A percentile compares a stretch with the other conserved stretches of the same genome.
phyloP scores from a whole-genome alignment of 2,797 vertebrate species.

The Microhierax caerulescens region DNA sequence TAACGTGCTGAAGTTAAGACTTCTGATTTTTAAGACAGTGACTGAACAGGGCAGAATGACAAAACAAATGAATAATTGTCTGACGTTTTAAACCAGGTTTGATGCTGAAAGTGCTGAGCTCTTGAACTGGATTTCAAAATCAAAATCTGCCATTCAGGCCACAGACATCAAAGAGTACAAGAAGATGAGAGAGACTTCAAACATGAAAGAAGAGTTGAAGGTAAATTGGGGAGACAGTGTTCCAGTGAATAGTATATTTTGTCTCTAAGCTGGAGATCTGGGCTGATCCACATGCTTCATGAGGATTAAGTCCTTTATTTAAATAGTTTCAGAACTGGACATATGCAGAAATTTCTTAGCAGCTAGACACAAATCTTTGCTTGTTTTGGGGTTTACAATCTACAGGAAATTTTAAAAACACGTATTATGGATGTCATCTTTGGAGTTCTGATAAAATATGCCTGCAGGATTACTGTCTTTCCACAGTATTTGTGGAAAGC shows the following conservation, averaged over 20 bases:
- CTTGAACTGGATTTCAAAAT: constrained; percentile 83
- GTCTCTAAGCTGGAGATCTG: constrained; percentile 25
- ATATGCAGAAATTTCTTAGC: not conserved
- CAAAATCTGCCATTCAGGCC: constrained; percentile 78
- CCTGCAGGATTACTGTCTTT: not conserved
- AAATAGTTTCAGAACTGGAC: not conserved
- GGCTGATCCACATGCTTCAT: not conserved
- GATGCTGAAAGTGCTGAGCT: constrained; percentile 82
- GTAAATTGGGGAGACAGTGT: constrained; percentile 72
- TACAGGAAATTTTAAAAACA: not conserved
- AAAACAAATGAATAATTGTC: not conserved
- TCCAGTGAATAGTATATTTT: constrained; percentile 38
- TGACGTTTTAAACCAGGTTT: constrained; percentile 79
- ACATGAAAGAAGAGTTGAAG: constrained; percentile 82
- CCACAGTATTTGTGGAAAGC: too few relatives aligned
- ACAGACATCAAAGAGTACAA: constrained; percentile 82
- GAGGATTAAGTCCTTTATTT: constrained; percentile 12
- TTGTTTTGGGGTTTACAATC: not conserved
- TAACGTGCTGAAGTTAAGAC: not conserved
- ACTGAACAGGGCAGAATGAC: not conserved
- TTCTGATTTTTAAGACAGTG: not conserved
- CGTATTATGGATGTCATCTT: not conserved
- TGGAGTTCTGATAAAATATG: not conserved
- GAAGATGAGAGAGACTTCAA: constrained; percentile 77
- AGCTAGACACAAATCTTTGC: not conserved